Base-by-base conservation (phyloP, 2,797 vertebrate species). In the Numenius phaeopus region DNA sequence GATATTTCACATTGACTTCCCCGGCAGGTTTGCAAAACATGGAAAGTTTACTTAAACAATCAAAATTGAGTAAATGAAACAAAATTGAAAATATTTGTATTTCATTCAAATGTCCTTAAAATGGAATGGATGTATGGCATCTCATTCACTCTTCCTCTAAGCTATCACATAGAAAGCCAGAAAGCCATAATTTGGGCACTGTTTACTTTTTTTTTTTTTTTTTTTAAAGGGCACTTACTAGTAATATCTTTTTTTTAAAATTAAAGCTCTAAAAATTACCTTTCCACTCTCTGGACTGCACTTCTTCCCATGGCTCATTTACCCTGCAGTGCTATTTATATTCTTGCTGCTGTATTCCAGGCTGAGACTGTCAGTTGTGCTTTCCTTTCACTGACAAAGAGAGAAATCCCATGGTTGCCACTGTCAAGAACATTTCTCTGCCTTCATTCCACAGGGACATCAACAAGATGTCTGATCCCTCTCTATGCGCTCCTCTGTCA, bases 381-480 rank as follows among this genome's bases (percentile, higher is more conserved):
- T 92, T 96, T 94, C 59, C 46, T 84, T 92, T 97, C 85, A 49
- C 92, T 98, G 97, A 96, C 96, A 97, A 87, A 94, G 70, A 89
- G 67, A 95, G 85, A 97, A 98, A 98, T 98, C 95, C 97, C 97
- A 93, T 93, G 94, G 96, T 87, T 96, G 83, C 77, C 92, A 97
- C 93, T 98, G 97, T 98, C 97, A 98, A 95, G 94, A 95, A 81
- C 61, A 92, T 94, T 97, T 96, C 87, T 89, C 75, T 92, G 82
- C 79, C 81, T 96, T 96, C 83, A 92, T 88, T 96, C 97, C 95
- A 89, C 88, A 92, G 96, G 94, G 97, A 97, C 72, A 85, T 97
- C 96, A 97, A 65, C 79, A 96, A 89, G 90, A 97, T 97, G 65
- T 77, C 87, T 94, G 59, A 62, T 94, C 64, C 54, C 47, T 87